These are phyloP conservation scores for Alligator mississippiensis DNA, from an alignment of 2,113 vertebrate species.

Conservation along the genomic window DNA sequence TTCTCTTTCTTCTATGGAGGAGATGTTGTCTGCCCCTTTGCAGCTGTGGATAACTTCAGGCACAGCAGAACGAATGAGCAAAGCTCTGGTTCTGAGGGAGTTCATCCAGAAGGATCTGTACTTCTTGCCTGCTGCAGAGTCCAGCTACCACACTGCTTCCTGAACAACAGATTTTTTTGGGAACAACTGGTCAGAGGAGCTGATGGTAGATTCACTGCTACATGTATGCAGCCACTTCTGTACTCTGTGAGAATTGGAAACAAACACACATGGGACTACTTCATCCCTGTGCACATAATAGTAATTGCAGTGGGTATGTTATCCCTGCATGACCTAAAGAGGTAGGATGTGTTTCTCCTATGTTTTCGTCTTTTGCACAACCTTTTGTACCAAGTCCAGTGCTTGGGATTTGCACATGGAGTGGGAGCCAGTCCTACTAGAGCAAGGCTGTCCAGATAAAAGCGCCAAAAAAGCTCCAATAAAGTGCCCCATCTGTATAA, in stretches of 20 bases:
- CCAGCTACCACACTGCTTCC: neutral
- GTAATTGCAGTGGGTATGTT: neutral
- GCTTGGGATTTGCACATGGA: neutral
- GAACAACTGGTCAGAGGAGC: fast-evolving
- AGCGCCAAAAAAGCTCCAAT: too few relatives aligned
- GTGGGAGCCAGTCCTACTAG: neutral
- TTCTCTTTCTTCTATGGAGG: neutral
- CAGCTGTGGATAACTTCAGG: neutral
- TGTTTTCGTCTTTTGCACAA: neutral
- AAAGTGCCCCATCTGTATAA: too few relatives aligned
- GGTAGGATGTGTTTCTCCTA: neutral
- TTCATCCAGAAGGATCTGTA: neutral
- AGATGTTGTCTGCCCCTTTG: neutral
- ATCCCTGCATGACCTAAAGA: neutral
- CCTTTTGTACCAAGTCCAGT: neutral
- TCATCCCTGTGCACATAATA: neutral
- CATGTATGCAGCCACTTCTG: neutral
- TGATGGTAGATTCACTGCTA: neutral
- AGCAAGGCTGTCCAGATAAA: too few relatives aligned
- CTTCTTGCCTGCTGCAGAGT: neutral
- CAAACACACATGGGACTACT: neutral
- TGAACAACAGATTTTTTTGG: neutral
- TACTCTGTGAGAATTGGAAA: neutral
- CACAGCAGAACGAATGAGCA: neutral
- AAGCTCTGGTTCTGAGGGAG: neutral